Percentiles rank a stretch among this genome's conserved stretches.
phyloP scores from a whole-genome alignment of 2,888 invertebrate species.

The Euclidia mi region DNA sequence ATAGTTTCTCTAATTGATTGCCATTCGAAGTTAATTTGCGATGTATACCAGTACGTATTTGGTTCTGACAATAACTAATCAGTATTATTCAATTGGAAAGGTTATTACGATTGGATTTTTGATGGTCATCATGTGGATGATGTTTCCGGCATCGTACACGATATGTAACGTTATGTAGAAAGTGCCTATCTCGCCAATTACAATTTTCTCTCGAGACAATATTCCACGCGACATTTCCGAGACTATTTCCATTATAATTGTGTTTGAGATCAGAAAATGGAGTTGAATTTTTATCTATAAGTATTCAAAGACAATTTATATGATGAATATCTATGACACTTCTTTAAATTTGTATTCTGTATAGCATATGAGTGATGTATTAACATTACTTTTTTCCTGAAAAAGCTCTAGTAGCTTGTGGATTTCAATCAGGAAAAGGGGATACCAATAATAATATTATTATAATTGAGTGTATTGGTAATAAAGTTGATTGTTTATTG shows the following conservation, averaged over 20 bases:
- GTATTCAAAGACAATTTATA: no score
- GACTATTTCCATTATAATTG: slow-evolving; percentile 48
- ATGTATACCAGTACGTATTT: slow-evolving; percentile 7
- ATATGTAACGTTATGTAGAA: slow-evolving; percentile 62
- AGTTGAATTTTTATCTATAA: slow-evolving; percentile 13
- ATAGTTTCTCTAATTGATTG: slow-evolving; percentile 32
- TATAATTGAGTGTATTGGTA: no score
- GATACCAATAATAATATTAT: no score
- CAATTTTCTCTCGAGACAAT: slow-evolving; percentile 66
- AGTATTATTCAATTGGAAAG: slow-evolving; percentile 41
- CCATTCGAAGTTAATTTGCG: slow-evolving; percentile 14
- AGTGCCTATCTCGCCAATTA: slow-evolving; percentile 76
- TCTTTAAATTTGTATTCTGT: no score
- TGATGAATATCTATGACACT: slow-evolving; percentile 1
- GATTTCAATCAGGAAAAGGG: no score
- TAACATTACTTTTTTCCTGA: no score
- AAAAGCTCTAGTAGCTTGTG: no score
- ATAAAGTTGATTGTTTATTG: no score
- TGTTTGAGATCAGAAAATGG: slow-evolving; percentile 32
- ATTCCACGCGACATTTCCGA: slow-evolving; percentile 59
- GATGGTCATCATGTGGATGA: slow-evolving; percentile 46
- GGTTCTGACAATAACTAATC: slow-evolving; percentile 34
- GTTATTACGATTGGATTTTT: slow-evolving; percentile 43
- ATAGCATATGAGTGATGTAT: no score
- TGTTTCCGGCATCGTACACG: slow-evolving; percentile 54